phyloP scores from a whole-genome alignment of 2,797 vertebrate species.

The Parauchenoglanis ngamensis region DNA sequence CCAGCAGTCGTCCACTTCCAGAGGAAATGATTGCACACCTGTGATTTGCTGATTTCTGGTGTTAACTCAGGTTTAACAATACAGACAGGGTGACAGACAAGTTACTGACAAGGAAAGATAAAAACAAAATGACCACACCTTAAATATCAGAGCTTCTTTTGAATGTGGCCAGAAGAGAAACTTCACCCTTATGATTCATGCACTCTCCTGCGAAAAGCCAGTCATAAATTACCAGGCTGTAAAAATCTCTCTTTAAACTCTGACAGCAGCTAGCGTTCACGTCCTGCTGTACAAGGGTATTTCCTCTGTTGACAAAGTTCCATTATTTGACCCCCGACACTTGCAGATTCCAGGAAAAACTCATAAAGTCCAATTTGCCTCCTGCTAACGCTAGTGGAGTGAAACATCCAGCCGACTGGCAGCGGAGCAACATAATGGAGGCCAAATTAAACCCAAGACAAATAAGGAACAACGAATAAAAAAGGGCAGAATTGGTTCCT shows the following conservation, averaged over 20 bases:
- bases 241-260: slow-evolving; percentile 28
- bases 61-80: not conserved
- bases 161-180: slow-evolving; percentile 13
- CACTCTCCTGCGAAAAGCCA: slow-evolving; percentile 29
- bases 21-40: not conserved
- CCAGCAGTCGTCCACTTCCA: not conserved
- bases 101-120: not conserved
- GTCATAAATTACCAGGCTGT: slow-evolving; percentile 43
- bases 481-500: not conserved
- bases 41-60: slow-evolving; percentile 8
- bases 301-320: slow-evolving; percentile 73
- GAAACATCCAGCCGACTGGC: slow-evolving; percentile 50
- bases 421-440: not conserved
- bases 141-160: not conserved
- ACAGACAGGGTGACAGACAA: not conserved
- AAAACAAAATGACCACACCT: not conserved
- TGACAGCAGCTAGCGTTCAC: slow-evolving; percentile 37
- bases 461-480: not conserved
- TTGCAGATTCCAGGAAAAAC: slow-evolving; percentile 57
- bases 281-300: slow-evolving; percentile 66
- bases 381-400: slow-evolving; percentile 61
- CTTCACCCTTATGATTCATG: slow-evolving; percentile 25
- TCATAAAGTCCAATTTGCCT: slow-evolving; percentile 67
- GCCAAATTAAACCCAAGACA: slow-evolving; percentile 6
- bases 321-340: slow-evolving; percentile 65